Evolutionary conservation across 2,797 vertebrate genomes (phyloP), one percentile per base, ranked within the genome.

Genomic region (Clamator glandarius): DNA sequence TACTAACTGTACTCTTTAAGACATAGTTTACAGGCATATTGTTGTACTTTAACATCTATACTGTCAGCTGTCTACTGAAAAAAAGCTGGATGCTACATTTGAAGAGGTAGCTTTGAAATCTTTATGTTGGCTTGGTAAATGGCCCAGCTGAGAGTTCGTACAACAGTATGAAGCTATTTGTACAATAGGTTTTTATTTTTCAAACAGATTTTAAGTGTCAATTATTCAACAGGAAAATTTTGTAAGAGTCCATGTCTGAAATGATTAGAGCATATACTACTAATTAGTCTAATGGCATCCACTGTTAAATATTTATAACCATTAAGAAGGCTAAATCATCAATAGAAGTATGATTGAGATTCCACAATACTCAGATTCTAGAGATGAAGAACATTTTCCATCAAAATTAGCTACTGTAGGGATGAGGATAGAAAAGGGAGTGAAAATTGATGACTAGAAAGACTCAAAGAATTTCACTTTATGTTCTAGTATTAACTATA

Each of bases 221-320:
- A n/a, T 87, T 92, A 91, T 93, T 78, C 68, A 89, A 78, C 39
- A 77, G 61, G 28, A 92, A 87, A 77, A 66, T 58, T 83, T 69
- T 77, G 5, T 31, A 72, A 44, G 39, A 41, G 75, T 85, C 54
- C 69, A 81, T 29, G 78, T 63, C 28, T 69, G 25, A 94, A 75
- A 85, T 52, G 15, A 87, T 79, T 83, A 70, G 18, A 86, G 44
- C 3, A 24, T 50, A 80, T 52, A 62, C 42, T 35, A 81, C 35
- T 87, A 92, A 83, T 93, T 89, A 87, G 75, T 44, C 46, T 87
- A 85, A 95, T 80, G n/a, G 36, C 29, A 82, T 17, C 46, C 77
- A 58, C 46, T 48, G 28, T 91, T 80, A 83, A 95, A 92, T 89
- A 94, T 95, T 95, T 92, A 85, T 64, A 85, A 80, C 17, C 35